A percentile compares a stretch with the other conserved stretches of the same genome.
These are phyloP conservation scores for Drymonia ruficornis DNA, from an alignment of 2,888 invertebrate genomes.

Conservation along the genomic window DNA sequence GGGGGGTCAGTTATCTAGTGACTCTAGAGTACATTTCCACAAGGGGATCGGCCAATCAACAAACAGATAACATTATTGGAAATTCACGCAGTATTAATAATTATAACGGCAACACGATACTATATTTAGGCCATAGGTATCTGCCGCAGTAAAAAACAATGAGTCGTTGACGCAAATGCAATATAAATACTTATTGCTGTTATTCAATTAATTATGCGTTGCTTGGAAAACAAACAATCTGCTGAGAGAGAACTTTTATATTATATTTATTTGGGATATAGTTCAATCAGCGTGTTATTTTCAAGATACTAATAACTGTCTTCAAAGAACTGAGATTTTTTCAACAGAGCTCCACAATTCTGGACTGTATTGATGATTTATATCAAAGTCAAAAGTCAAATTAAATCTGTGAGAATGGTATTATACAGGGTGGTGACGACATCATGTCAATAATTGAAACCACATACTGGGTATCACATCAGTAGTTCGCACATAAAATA, in stretches of 20 bases:
- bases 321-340: not conserved
- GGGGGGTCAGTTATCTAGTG: conserved; percentile 76
- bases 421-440: no score
- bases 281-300: no score
- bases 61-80: conserved; percentile 57
- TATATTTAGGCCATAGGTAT: conserved; percentile 30
- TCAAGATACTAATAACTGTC: not conserved
- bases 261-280: not conserved
- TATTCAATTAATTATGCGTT: not conserved
- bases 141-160: conserved; percentile 30
- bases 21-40: conserved; percentile 74
- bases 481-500: no score
- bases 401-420: no score
- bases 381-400: no score
- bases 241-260: not conserved
- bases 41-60: conserved; percentile 58
- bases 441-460: no score
- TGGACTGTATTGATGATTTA: not conserved
- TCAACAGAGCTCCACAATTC: not conserved
- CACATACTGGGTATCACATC: no score
- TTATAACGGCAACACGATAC: conserved; percentile 28
- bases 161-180: conserved; percentile 5
- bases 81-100: conserved; percentile 48
- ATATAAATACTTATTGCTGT: not conserved
- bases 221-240: not conserved